A percentile compares a stretch with the other conserved stretches of the same genome.
These are phyloP conservation scores for Falco cherrug DNA, from an alignment of 2,797 vertebrate species.

Conservation along the genomic window DNA sequence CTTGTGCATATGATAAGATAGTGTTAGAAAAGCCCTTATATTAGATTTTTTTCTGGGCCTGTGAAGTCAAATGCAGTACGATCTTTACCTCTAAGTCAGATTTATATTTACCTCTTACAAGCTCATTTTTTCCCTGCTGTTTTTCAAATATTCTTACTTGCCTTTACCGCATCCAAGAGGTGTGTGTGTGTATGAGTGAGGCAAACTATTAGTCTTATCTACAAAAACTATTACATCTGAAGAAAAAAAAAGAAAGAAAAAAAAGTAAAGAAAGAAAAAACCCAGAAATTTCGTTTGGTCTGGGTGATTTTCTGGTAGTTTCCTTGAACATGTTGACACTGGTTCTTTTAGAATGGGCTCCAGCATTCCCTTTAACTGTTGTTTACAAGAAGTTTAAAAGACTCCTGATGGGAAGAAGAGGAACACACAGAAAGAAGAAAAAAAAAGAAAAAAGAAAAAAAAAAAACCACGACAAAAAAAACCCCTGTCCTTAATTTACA, in stretches of 20 bases:
- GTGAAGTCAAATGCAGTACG: conserved; percentile 22
- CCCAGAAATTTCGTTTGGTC: neutral
- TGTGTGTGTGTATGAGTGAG: neutral
- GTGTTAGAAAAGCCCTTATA: neutral
- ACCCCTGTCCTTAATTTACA: neutral
- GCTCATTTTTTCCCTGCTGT: neutral
- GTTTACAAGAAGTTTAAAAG: neutral
- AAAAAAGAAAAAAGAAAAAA: neutral
- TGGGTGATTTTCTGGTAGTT: neutral
- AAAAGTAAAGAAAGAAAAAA: fast-evolving
- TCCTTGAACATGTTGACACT: fast-evolving
- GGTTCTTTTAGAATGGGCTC: neutral
- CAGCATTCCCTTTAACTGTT: neutral
- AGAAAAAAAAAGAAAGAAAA: neutral
- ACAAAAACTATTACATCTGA: neutral
- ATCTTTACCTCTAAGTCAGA: conserved; percentile 21
- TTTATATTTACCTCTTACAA: neutral
- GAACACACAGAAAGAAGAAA: neutral
- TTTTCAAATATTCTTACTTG: neutral
- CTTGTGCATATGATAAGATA: neutral
- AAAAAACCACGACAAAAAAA: neutral
- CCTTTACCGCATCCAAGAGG: neutral
- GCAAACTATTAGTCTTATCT: neutral
- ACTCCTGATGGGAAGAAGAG: neutral
- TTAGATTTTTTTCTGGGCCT: neutral